These are phyloP conservation scores for Halcyon leucocephala DNA, from an alignment of 2,797 vertebrate genomes.

Conservation along the genomic window DNA sequence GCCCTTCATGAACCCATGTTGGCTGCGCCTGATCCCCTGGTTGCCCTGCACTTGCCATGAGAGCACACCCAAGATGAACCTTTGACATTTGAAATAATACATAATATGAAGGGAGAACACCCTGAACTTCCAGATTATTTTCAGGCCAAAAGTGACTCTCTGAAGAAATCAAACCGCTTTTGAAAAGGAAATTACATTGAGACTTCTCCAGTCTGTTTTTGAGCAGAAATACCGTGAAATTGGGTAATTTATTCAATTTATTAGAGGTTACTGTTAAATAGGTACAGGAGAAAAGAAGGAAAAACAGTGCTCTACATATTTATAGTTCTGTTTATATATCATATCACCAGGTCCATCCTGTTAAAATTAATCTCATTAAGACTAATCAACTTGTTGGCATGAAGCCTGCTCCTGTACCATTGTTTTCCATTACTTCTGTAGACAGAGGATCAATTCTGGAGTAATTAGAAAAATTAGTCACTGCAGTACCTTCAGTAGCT, in stretches of 20 bases:
- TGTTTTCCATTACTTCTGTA: not conserved
- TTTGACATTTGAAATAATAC: not conserved
- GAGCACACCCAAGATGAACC: too few relatives aligned
- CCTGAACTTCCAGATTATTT: not conserved
- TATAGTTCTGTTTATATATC: not conserved
- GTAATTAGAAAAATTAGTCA: constrained; percentile 43
- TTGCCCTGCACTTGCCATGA: too few relatives aligned
- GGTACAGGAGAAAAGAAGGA: not conserved
- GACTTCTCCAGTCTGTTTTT: not conserved
- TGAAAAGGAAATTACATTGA: not conserved
- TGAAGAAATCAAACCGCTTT: not conserved
- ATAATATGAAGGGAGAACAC: not conserved
- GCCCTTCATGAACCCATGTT: too few relatives aligned
- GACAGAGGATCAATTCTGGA: constrained; percentile 3
- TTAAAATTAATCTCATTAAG: not conserved
- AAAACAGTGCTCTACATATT: not conserved
- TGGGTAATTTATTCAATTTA: not conserved
- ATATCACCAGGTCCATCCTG: not conserved
- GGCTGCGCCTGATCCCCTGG: too few relatives aligned
- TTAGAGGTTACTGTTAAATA: not conserved
- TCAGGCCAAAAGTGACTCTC: not conserved
- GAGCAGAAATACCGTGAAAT: not conserved
- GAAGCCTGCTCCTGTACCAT: not conserved
- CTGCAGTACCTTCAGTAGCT: not conserved
- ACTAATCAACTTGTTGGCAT: not conserved